Evolutionary conservation across 2,113 vertebrate genomes (phyloP).

Genomic region (Tachuris rubrigastra): DNA sequence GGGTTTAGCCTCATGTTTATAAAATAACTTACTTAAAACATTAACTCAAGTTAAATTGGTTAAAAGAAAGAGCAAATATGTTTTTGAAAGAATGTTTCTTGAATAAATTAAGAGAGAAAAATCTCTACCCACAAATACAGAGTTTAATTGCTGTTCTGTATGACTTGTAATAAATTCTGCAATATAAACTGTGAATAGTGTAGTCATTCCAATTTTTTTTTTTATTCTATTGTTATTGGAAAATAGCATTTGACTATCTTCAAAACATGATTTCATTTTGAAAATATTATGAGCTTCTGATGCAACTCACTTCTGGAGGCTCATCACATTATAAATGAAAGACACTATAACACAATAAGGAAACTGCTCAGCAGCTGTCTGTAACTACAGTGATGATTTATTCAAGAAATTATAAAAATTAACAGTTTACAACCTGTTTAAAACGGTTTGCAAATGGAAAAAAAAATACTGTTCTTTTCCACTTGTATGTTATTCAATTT

Average conservation of each 20-base stretch:
- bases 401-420: not conserved
- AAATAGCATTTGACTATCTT: not conserved
- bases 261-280: not conserved
- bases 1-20: not conserved
- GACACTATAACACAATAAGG: not conserved
- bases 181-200: not conserved
- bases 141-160: not conserved
- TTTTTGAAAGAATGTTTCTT: not conserved
- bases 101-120: not conserved
- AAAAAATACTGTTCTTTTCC: not conserved
- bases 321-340: not conserved
- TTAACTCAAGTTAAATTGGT: not conserved
- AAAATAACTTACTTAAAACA: not conserved
- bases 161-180: not conserved
- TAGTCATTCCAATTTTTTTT: not conserved
- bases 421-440: not conserved
- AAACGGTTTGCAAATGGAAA: not conserved
- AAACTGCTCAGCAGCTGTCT: not conserved
- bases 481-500: not conserved
- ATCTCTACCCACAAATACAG: not conserved
- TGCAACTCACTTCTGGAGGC: not conserved
- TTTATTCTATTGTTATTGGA: not conserved
- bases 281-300: not conserved
- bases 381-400: not conserved
- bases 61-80: not conserved